Conservation (phyloP, 2,797 vertebrate species). For the Clarias platycephalus region DNA sequence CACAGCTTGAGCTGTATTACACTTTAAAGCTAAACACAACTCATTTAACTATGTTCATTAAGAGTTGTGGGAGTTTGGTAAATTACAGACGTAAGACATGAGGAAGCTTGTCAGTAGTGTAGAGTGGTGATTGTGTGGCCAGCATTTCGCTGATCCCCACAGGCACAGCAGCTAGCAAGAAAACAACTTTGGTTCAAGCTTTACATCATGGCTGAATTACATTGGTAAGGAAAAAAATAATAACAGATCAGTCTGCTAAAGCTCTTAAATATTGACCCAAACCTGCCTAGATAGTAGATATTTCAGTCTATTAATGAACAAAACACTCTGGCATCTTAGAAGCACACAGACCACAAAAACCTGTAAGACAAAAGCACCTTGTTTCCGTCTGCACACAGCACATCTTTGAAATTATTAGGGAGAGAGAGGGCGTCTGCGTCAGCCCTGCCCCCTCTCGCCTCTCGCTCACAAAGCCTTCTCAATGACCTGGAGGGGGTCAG, state of each 20-base stretch:
- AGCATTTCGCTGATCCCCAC: slow-evolving; percentile 80
- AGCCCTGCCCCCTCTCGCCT: slow-evolving; percentile 31
- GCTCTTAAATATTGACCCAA: slow-evolving; percentile 25
- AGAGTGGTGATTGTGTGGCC: slow-evolving; percentile 83
- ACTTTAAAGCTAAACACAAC: slow-evolving; percentile 20
- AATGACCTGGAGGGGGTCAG: slow-evolving; percentile 27
- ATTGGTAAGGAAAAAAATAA: slow-evolving; percentile 66
- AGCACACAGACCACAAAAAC: slow-evolving; percentile 51
- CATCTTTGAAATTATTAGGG: slow-evolving; percentile 53
- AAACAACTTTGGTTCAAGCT: slow-evolving; percentile 99
- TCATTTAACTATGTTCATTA: slow-evolving; percentile 11
- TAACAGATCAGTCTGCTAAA: slow-evolving; percentile 52
- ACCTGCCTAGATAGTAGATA: slow-evolving; percentile 68
- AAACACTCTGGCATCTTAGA: slow-evolving; percentile 62
- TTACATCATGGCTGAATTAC: slow-evolving; percentile 87
- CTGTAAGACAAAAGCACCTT: slow-evolving; percentile 52
- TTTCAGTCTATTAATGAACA: slow-evolving; percentile 58
- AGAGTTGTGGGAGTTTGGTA: slow-evolving; percentile 27
- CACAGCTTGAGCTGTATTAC: slow-evolving; percentile 20
- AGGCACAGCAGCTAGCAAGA: slow-evolving; percentile 97
- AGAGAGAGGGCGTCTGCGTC: slow-evolving; percentile 35
- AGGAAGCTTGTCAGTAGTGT: slow-evolving; percentile 88
- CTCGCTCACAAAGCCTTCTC: slow-evolving; percentile 41
- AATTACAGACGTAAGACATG: slow-evolving; percentile 57
- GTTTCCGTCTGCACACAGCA: slow-evolving; percentile 46